A percentile compares a stretch with the other conserved stretches of the same genome.
Evolutionary conservation across 64 coral and sea anemone genomes (phyloP).

Genomic region (Astreopora myriophthalma): DNA sequence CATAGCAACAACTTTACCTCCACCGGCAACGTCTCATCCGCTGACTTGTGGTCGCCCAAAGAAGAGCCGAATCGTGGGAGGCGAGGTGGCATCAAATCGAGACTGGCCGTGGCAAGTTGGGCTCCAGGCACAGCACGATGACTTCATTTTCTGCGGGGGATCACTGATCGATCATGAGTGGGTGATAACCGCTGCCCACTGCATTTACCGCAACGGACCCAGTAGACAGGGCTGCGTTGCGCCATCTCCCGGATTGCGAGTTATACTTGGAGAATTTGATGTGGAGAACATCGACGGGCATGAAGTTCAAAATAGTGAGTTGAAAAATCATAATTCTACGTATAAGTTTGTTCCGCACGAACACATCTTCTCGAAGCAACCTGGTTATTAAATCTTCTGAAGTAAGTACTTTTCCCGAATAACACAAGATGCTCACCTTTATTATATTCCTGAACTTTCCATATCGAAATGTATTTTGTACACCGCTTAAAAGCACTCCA

Average conservation of each 20-base stretch:
- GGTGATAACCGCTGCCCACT: constrained; percentile 91
- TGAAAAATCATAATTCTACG: too few species aligned
- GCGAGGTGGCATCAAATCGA: constrained; percentile 57
- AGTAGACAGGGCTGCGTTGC: constrained; percentile 72
- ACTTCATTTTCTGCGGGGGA: constrained; percentile 81
- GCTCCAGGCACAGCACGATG: constrained; percentile 39
- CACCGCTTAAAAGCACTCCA: too few species aligned
- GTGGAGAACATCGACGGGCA: constrained; percentile 79
- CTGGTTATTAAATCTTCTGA: too few species aligned
- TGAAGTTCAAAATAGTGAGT: constrained; percentile 83
- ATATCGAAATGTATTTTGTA: too few species aligned
- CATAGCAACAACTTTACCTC: background rate
- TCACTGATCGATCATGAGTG: constrained; percentile 81
- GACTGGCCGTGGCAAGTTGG: constrained; percentile 95
- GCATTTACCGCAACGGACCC: constrained; percentile 72
- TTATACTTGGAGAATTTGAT: constrained; percentile 90
- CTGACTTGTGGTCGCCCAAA: constrained; percentile 61
- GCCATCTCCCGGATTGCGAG: constrained; percentile 53
- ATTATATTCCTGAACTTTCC: too few species aligned
- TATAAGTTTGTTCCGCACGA: too few species aligned
- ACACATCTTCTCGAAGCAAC: background rate
- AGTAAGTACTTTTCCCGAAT: too few species aligned
- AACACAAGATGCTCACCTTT: too few species aligned
- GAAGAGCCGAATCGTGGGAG: constrained; percentile 77
- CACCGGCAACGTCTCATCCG: background rate